These are phyloP conservation scores for Sciurus vulgaris DNA, from an alignment of 2,797 vertebrate species.

Conservation along the genomic window DNA sequence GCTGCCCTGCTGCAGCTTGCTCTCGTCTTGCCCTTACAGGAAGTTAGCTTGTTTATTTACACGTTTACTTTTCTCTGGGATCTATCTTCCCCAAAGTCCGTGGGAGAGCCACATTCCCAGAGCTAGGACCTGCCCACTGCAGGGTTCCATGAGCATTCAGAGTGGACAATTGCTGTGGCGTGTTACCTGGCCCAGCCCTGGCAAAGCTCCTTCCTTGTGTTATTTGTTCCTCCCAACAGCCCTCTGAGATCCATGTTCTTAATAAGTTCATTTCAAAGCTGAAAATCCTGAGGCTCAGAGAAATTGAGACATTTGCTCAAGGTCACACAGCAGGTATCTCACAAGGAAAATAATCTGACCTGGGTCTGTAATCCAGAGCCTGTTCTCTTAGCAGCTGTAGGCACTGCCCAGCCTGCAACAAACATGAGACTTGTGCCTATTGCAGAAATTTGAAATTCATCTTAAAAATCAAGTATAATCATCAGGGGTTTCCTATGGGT, in stretches of 20 bases:
- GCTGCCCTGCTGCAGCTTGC: too few relatives aligned
- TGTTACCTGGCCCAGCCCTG: fast-evolving
- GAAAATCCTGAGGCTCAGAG: neutral
- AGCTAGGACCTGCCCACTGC: neutral
- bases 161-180: fast-evolving
- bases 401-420: too few relatives aligned
- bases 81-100: neutral
- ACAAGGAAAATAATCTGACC: too few relatives aligned
- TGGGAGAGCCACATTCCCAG: neutral
- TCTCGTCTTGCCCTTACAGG: neutral
- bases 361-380: neutral
- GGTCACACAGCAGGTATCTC: neutral
- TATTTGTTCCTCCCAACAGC: neutral
- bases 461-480: neutral
- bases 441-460: neutral
- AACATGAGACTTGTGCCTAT: neutral
- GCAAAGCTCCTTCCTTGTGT: neutral
- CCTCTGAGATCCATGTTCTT: neutral
- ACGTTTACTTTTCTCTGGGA: neutral
- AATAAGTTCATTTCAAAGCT: neutral
- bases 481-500: neutral
- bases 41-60: too few relatives aligned
- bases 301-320: neutral
- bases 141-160: fast-evolving
- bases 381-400: neutral